Conservation (phyloP, 2,797 vertebrate species). For the Pagetopsis macropterus region DNA sequence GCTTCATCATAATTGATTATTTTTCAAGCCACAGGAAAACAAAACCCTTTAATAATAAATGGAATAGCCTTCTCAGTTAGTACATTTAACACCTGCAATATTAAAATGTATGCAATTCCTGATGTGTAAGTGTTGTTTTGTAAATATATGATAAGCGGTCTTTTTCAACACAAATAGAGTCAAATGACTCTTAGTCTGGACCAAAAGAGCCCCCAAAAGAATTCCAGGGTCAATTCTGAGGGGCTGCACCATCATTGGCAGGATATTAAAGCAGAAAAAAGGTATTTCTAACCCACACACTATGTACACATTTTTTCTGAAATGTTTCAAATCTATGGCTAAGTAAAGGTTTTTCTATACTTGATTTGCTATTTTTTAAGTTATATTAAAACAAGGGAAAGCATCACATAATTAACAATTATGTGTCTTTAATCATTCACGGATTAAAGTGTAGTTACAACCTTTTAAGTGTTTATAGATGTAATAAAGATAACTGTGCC, state of each 20-base stretch:
- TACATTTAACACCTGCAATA: slow-evolving; percentile 6
- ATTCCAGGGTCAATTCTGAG: background rate
- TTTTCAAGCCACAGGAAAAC: slow-evolving; percentile 20
- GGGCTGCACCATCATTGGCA: background rate
- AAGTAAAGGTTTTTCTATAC: background rate
- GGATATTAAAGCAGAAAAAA: slow-evolving; percentile 1
- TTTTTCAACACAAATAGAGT: slow-evolving; percentile 12
- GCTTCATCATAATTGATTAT: slow-evolving; percentile 29
- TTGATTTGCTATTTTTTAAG: background rate
- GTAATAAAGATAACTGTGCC: slow-evolving; percentile 18
- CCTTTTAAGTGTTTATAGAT: slow-evolving; percentile 20
- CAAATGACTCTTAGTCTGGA: slow-evolving; percentile 5
- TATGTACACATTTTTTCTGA: background rate
- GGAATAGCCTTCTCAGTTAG: slow-evolving; percentile 17
- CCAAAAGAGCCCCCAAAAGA: background rate
- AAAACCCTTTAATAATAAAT: slow-evolving; percentile 34
- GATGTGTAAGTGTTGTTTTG: slow-evolving; percentile 1
- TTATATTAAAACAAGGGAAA: background rate
- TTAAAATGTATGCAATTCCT: slow-evolving; percentile 14
- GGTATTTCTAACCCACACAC: background rate
- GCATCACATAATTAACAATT: background rate
- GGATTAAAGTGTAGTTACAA: slow-evolving; percentile 31
- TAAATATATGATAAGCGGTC: slow-evolving; percentile 10
- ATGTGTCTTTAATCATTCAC: slow-evolving; percentile 16
- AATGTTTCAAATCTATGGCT: background rate